These are phyloP conservation scores for Nasonia giraulti DNA, from an alignment of 1,140 invertebrate genomes.

Conservation along the genomic window DNA sequence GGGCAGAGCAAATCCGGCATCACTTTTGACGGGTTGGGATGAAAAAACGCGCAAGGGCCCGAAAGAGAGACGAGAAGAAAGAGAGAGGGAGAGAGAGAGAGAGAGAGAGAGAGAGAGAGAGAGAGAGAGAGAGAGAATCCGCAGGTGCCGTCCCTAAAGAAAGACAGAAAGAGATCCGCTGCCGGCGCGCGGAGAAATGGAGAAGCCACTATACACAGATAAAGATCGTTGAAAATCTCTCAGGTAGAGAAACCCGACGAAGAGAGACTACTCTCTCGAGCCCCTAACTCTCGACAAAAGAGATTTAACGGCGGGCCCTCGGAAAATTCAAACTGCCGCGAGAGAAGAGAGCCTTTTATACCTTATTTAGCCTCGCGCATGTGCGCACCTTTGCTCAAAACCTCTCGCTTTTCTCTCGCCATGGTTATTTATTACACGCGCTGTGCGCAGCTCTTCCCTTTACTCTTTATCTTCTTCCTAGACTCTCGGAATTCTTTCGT, in stretches of 20 bases:
- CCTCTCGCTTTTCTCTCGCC: neutral
- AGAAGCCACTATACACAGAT: constrained; percentile 14
- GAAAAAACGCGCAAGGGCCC: neutral
- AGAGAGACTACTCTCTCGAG: neutral
- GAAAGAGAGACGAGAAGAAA: neutral
- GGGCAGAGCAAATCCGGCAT: neutral
- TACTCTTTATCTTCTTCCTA: neutral
- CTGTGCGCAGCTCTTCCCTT: neutral
- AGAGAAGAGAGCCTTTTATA: neutral
- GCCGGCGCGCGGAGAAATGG: neutral
- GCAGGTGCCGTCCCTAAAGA: constrained; percentile 1
- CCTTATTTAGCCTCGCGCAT: neutral
- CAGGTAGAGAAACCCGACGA: constrained; percentile 27
- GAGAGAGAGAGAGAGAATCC: neutral
- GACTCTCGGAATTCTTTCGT: neutral
- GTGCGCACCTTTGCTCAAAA: neutral
- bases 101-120: too few species aligned
- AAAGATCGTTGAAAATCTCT: constrained; percentile 34
- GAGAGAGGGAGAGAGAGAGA: too few species aligned
- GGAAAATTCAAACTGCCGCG: constrained; percentile 1
- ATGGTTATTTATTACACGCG: neutral
- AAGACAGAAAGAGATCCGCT: neutral
- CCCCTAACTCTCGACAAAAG: neutral
- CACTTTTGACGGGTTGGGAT: neutral
- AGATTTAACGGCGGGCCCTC: too few species aligned